A percentile compares a stretch with the other conserved stretches of the same genome.
Conservation (phyloP, 2,113 vertebrate genomes). For the Coreoperca whiteheadi region DNA sequence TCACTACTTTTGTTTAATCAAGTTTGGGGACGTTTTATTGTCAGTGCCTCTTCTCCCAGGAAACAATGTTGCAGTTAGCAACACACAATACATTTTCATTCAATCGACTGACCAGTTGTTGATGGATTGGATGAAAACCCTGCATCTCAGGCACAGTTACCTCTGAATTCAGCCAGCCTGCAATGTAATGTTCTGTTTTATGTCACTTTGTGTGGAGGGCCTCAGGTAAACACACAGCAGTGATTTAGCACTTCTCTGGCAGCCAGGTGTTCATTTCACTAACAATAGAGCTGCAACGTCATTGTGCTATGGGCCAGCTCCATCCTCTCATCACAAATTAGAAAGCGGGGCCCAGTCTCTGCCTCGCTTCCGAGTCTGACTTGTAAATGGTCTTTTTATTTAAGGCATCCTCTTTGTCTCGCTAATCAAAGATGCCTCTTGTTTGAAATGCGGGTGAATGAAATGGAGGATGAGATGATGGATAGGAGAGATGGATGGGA, state of each 20-base stretch:
- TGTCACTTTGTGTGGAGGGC: constrained; percentile 58
- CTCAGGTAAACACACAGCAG: constrained; percentile 71
- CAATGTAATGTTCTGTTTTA: constrained; percentile 68
- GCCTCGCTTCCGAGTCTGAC: constrained; percentile 73
- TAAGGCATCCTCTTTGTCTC: constrained; percentile 82
- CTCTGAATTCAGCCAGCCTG: constrained; percentile 46
- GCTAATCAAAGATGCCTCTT: constrained; percentile 81
- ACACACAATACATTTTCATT: constrained; percentile 10
- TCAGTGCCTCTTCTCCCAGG: neutral
- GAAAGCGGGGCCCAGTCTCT: constrained; percentile 59
- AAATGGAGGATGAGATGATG: constrained; percentile 69
- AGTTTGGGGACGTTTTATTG: constrained; percentile 2
- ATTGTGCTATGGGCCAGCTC: constrained; percentile 63
- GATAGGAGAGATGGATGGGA: constrained; percentile 55
- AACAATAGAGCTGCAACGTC: constrained; percentile 83
- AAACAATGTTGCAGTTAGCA: constrained; percentile 23
- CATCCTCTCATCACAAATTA: constrained; percentile 77
- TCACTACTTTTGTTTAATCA: constrained; percentile 3
- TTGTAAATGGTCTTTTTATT: constrained; percentile 88
- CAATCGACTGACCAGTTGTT: constrained; percentile 3
- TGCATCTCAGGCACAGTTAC: constrained; percentile 20
- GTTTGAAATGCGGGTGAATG: constrained; percentile 79
- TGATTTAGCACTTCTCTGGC: constrained; percentile 81
- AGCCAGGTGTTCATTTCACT: constrained; percentile 88
- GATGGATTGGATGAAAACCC: constrained; percentile 34